These are phyloP conservation scores for Cyclophora albipunctata DNA, from an alignment of 2,888 invertebrate genomes.

Conservation along the genomic window DNA sequence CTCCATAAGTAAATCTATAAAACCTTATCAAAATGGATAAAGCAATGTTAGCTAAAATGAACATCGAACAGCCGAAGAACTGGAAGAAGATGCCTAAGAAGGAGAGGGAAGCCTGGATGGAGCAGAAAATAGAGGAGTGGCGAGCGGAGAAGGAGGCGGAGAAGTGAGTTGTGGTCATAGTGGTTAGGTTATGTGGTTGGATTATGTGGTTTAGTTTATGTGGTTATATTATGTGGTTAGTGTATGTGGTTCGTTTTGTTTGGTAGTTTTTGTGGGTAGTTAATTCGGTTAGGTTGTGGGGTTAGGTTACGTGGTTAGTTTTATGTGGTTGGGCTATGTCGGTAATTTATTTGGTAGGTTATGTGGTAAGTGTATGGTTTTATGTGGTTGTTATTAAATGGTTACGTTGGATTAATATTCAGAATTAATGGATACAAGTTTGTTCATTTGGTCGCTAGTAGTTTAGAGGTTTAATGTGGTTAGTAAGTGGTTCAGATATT, in stretches of 20 bases:
- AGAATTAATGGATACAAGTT: too few relatives aligned
- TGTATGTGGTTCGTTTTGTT: background rate
- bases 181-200: background rate
- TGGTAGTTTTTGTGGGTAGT: background rate
- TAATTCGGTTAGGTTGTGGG: background rate
- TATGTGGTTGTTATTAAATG: too few relatives aligned
- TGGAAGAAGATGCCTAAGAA: slow-evolving; percentile 63
- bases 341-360: too few relatives aligned
- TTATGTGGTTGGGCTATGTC: background rate
- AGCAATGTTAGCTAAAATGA: background rate
- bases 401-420: too few relatives aligned
- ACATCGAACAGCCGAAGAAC: slow-evolving; percentile 48
- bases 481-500: too few relatives aligned
- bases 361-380: too few relatives aligned
- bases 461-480: too few relatives aligned
- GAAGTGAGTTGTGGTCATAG: slow-evolving; percentile 47
- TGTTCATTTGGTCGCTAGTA: too few relatives aligned
- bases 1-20: too few relatives aligned
- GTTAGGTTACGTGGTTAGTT: background rate
- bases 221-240: background rate
- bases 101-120: slow-evolving; percentile 50
- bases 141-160: slow-evolving; percentile 50
- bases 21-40: background rate
- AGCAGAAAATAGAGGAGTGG: slow-evolving; percentile 52
- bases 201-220: background rate